These are phyloP conservation scores for Pogonognathellus flavescens DNA, from an alignment of 1,140 invertebrate species.

Conservation along the genomic window DNA sequence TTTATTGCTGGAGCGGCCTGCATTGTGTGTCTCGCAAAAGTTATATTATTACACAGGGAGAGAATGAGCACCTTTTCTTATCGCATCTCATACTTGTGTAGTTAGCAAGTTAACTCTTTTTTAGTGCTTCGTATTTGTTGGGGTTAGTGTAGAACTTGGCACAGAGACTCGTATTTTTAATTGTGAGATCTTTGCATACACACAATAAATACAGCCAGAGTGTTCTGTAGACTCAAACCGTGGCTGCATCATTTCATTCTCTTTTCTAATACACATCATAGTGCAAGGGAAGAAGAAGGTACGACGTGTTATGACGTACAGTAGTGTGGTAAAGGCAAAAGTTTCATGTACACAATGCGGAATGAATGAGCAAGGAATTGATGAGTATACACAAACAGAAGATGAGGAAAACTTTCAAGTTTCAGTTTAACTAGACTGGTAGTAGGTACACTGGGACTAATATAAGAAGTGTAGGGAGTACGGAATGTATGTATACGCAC, in stretches of 20 bases:
- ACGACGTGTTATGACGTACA: neutral
- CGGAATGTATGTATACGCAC: constrained; percentile 24
- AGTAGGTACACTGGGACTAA: too few relatives aligned
- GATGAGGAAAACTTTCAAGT: neutral
- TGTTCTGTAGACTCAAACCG: neutral
- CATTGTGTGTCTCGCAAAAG: constrained; percentile 30
- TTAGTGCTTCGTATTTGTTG: constrained; percentile 15
- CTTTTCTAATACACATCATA: neutral
- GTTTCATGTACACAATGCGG: constrained; percentile 23
- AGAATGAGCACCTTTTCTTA: constrained; percentile 40
- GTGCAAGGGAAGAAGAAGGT: neutral
- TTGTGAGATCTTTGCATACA: constrained; percentile 35
- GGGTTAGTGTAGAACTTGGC: constrained; percentile 43
- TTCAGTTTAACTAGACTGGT: too few relatives aligned
- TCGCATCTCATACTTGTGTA: constrained; percentile 21
- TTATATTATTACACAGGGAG: neutral
- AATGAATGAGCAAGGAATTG: constrained; percentile 10
- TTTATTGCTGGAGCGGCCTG: constrained; percentile 51
- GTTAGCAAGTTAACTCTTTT: neutral
- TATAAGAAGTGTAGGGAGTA: too few relatives aligned
- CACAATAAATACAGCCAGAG: neutral
- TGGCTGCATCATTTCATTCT: constrained; percentile 13
- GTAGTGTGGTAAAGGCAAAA: constrained; percentile 31
- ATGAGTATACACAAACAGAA: constrained; percentile 20
- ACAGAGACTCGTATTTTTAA: constrained; percentile 38